These are phyloP conservation scores for Malurus melanocephalus DNA, from an alignment of 2,113 vertebrate species.

Conservation along the genomic window DNA sequence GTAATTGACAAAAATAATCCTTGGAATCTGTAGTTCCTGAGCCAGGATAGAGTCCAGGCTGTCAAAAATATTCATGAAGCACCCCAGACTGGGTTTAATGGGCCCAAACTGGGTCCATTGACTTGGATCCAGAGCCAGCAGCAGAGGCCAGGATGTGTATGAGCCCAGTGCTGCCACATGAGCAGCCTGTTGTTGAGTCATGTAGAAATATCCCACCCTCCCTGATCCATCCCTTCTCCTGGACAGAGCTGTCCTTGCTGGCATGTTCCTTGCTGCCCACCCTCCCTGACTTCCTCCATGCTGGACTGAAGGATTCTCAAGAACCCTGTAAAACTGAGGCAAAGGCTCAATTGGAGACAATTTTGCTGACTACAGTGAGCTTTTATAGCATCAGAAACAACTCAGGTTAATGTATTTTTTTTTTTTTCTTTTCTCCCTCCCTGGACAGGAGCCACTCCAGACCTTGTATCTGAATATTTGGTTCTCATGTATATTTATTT, in stretches of 20 bases:
- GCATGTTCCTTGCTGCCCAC: background rate
- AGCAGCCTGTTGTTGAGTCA: background rate
- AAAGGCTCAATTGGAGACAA: conserved; percentile 3
- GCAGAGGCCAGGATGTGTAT: background rate
- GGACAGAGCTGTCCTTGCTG: background rate
- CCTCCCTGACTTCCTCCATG: background rate
- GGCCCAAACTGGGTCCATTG: background rate
- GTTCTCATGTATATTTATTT: conserved; percentile 69
- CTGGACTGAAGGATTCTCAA: background rate
- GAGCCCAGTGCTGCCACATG: background rate
- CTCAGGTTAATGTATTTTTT: background rate
- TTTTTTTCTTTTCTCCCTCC: background rate
- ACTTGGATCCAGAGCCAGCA: background rate
- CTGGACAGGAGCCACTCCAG: conserved; percentile 34
- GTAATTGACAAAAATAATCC: background rate
- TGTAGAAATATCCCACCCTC: background rate
- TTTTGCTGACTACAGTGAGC: conserved; percentile 39
- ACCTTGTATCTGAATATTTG: conserved; percentile 54
- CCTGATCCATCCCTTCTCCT: background rate
- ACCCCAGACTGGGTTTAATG: background rate
- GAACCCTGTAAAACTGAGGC: conserved; percentile 19
- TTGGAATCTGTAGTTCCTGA: background rate
- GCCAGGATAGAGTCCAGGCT: background rate
- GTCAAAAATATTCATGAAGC: background rate
- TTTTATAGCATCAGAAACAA: conserved; percentile 46